phyloP scores from a whole-genome alignment of 2,888 invertebrate species.

The Carterocephalus palaemon region DNA sequence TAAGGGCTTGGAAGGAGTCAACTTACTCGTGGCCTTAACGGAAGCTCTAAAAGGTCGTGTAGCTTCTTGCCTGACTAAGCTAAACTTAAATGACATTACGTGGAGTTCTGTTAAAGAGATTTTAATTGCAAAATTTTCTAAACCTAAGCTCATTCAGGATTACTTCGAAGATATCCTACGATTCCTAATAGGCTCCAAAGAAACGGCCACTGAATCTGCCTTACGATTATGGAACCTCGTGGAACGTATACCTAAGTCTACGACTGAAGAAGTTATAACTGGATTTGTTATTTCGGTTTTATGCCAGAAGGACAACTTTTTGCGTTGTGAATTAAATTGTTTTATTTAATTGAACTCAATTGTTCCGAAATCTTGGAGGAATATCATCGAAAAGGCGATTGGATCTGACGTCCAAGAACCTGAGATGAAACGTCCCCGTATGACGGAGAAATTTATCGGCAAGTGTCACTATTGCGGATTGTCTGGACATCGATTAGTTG shows the following conservation, averaged over 20 bases:
- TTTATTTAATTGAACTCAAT: slow-evolving; percentile 26
- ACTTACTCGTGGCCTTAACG: slow-evolving; percentile 27
- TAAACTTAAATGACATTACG: slow-evolving; percentile 25
- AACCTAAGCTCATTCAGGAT: slow-evolving; percentile 30
- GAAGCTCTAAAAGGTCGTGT: slow-evolving; percentile 31
- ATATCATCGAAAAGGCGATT: slow-evolving; percentile 25
- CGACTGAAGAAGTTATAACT: slow-evolving; percentile 27
- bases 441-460: slow-evolving; percentile 13
- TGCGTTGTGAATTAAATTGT: slow-evolving; percentile 27
- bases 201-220: slow-evolving; percentile 28
- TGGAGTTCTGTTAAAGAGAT: slow-evolving; percentile 25
- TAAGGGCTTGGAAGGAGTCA: slow-evolving; percentile 25
- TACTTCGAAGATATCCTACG: slow-evolving; percentile 32
- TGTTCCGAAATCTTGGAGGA: slow-evolving; percentile 26
- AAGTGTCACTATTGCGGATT: slow-evolving; percentile 25
- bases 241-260: slow-evolving; percentile 24
- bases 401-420: slow-evolving; percentile 9
- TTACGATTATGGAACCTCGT: slow-evolving; percentile 24
- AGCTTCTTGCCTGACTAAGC: slow-evolving; percentile 28
- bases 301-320: slow-evolving; percentile 19
- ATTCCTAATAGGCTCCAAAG: slow-evolving; percentile 30
- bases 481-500: slow-evolving; percentile 19
- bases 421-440: slow-evolving; percentile 2
- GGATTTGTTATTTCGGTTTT: slow-evolving; percentile 22
- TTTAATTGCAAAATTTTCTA: slow-evolving; percentile 28